Evolutionary conservation across 1,140 invertebrate species (phyloP).

Genomic region (Cecropterus lyciades): DNA sequence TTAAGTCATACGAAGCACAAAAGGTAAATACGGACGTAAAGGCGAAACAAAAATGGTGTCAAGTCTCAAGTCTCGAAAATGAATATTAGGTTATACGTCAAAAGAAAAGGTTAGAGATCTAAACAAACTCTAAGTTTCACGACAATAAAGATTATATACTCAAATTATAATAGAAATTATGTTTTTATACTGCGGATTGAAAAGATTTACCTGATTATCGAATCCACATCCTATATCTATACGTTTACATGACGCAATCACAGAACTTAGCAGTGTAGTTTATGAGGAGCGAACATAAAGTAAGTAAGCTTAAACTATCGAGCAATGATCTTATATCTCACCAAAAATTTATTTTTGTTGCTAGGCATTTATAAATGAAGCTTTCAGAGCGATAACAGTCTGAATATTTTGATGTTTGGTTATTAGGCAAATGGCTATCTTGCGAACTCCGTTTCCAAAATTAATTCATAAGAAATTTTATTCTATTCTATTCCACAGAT

Average conservation of each 20-base stretch:
- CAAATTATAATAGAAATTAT: conserved; percentile 35
- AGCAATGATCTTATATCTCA: conserved; percentile 1
- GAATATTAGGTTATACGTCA: conserved; percentile 76
- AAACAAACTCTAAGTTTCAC: conserved; percentile 43
- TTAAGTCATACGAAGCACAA: conserved; percentile 5
- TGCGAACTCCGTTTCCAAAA: conserved; percentile 51
- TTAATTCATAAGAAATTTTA: conserved; percentile 31
- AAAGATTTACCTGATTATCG: conserved; percentile 38
- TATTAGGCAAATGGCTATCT: conserved; percentile 67
- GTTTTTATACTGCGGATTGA: conserved; percentile 16
- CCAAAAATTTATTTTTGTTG: conserved; percentile 19
- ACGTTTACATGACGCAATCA: conserved; percentile 82
- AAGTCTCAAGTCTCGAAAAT: conserved; percentile 57
- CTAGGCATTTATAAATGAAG: conserved; percentile 15
- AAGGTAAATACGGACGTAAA: conserved; percentile 52
- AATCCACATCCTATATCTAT: conserved; percentile 56
- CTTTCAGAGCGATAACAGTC: conserved; percentile 30
- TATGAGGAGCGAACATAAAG: conserved; percentile 65
- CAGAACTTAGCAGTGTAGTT: conserved; percentile 70
- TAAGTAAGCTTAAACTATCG: conserved; percentile 8
- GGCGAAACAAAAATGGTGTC: conserved; percentile 79
- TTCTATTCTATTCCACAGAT: not conserved
- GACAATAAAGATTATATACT: conserved; percentile 30
- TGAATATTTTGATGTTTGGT: conserved; percentile 52
- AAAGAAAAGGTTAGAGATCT: conserved; percentile 66